Evolutionary conservation across 2,113 vertebrate species (phyloP).

Genomic region (Pristiophorus japonicus): DNA sequence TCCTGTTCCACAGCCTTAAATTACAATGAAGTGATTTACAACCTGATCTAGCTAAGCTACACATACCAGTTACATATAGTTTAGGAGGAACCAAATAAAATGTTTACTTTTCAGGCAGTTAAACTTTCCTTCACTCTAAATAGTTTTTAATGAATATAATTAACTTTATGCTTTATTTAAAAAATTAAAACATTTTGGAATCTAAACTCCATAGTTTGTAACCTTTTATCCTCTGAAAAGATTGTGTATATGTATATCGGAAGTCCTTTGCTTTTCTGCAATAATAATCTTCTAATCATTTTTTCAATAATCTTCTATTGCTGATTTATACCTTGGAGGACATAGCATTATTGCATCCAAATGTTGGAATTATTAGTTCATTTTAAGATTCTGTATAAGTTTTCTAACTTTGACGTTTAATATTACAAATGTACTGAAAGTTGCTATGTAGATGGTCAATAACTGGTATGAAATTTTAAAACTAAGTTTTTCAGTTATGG

Average conservation of each 20-base stretch:
- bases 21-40: slow-evolving; percentile 29
- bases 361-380: not conserved
- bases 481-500: not conserved
- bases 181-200: not conserved
- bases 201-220: not conserved
- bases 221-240: not conserved
- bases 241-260: not conserved
- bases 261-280: not conserved
- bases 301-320: not conserved
- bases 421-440: not conserved
- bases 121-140: not conserved
- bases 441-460: not conserved
- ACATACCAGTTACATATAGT: not conserved
- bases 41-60: not conserved
- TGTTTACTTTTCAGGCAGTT: not conserved
- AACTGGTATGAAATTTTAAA: not conserved
- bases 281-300: not conserved
- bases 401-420: not conserved
- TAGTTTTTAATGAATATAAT: not conserved
- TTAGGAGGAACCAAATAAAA: slow-evolving; percentile 16
- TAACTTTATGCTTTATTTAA: not conserved
- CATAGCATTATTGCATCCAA: not conserved
- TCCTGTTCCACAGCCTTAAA: not conserved
- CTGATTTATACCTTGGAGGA: not conserved
- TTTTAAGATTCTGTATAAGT: not conserved